These are phyloP conservation scores for Muntiacus muntjak DNA, from an alignment of 2,113 vertebrate genomes.

Conservation along the genomic window DNA sequence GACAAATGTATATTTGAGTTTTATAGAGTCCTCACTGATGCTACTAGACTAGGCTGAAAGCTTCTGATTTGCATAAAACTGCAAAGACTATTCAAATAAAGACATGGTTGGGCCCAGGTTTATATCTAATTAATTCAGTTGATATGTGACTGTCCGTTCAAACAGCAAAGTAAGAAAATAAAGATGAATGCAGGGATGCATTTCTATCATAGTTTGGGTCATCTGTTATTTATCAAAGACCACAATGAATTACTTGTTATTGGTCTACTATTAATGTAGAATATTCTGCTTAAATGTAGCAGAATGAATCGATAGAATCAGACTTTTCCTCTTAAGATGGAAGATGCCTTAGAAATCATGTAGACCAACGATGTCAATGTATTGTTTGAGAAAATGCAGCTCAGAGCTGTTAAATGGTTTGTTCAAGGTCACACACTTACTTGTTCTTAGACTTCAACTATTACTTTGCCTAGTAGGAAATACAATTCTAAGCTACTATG, in stretches of 20 bases:
- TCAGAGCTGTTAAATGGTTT: neutral
- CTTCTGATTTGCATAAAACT: neutral
- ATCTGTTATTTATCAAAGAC: neutral
- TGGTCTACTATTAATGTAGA: neutral
- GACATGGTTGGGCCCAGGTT: neutral
- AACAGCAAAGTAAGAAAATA: neutral
- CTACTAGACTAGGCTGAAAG: neutral
- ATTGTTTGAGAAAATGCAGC: neutral
- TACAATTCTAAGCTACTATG: neutral
- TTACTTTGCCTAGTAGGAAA: neutral
- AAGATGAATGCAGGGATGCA: neutral
- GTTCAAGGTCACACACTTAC: neutral
- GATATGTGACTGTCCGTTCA: neutral
- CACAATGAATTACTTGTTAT: neutral
- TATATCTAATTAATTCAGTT: neutral
- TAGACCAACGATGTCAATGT: neutral
- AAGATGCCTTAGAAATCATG: neutral
- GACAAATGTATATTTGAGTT: neutral
- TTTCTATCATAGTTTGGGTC: neutral
- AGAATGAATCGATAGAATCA: neutral
- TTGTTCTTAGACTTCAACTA: neutral
- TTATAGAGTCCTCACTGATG: neutral
- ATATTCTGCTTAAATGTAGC: neutral
- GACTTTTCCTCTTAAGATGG: neutral
- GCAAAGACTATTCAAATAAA: neutral